A percentile compares a stretch with the other conserved stretches of the same genome.
These are phyloP conservation scores for Labia minor DNA, from an alignment of 2,888 invertebrate genomes.

Conservation along the genomic window DNA sequence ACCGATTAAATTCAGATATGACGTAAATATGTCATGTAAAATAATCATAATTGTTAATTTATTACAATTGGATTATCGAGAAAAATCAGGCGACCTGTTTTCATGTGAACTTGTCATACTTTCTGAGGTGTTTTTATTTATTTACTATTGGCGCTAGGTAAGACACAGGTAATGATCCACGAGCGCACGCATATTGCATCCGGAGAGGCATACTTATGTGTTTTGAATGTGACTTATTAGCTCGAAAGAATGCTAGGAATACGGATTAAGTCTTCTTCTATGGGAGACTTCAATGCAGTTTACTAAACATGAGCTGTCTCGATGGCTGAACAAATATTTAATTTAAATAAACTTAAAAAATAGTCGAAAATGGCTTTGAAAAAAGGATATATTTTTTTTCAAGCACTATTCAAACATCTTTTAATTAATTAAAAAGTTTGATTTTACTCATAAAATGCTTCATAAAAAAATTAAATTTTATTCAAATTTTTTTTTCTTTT, in stretches of 20 bases:
- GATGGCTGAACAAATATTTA: background rate
- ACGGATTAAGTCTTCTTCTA: background rate
- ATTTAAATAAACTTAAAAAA: background rate
- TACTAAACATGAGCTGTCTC: background rate
- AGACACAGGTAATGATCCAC: background rate
- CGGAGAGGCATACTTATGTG: background rate
- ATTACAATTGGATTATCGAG: too few relatives aligned
- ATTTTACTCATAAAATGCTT: too few relatives aligned
- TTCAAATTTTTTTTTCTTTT: too few relatives aligned
- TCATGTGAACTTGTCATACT: background rate
- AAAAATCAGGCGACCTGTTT: background rate
- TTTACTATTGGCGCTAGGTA: background rate
- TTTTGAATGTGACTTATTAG: slow-evolving; percentile 13
- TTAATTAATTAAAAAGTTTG: too few relatives aligned
- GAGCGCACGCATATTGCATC: background rate
- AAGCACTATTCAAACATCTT: too few relatives aligned
- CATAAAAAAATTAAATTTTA: too few relatives aligned
- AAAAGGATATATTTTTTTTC: too few relatives aligned
- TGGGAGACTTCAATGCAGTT: background rate
- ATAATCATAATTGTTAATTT: too few relatives aligned
- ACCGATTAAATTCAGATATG: too few relatives aligned
- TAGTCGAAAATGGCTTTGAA: background rate
- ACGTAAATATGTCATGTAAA: too few relatives aligned
- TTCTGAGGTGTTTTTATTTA: background rate
- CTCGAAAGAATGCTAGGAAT: background rate